Evolutionary conservation across 2,888 invertebrate species (phyloP).

Genomic region (Shargacucullia verbasci): DNA sequence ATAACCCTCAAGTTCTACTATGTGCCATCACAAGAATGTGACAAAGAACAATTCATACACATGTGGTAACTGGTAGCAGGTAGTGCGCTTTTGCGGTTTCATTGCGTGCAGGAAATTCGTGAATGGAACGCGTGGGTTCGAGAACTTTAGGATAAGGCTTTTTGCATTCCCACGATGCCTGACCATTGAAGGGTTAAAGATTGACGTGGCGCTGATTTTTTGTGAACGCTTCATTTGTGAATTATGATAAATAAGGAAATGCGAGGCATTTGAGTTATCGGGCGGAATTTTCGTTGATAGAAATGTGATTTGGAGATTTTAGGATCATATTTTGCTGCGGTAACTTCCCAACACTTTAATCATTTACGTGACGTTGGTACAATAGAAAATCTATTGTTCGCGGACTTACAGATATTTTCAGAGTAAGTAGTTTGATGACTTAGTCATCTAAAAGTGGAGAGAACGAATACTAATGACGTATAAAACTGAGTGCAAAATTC

Average conservation of each 20-base stretch:
- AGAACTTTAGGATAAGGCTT: constrained; percentile 66
- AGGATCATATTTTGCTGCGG: neutral
- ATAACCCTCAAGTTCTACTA: constrained; percentile 70
- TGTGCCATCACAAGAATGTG: constrained; percentile 58
- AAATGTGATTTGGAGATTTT: neutral
- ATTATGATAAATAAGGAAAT: constrained; percentile 51
- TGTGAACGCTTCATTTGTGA: constrained; percentile 42
- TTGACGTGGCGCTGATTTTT: constrained; percentile 62
- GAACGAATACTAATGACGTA: too few relatives aligned
- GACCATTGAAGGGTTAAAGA: constrained; percentile 69
- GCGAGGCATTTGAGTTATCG: constrained; percentile 27
- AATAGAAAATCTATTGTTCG: too few relatives aligned
- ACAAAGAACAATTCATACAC: constrained; percentile 51
- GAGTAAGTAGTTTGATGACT: too few relatives aligned
- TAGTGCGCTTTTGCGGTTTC: constrained; percentile 85
- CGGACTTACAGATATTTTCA: too few relatives aligned
- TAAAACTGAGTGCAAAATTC: too few relatives aligned
- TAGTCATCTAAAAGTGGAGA: too few relatives aligned
- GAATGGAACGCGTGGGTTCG: constrained; percentile 79
- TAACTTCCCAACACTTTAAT: too few relatives aligned
- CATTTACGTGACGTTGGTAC: too few relatives aligned
- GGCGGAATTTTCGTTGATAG: neutral
- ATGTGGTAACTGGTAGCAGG: constrained; percentile 63
- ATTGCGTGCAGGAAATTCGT: constrained; percentile 86
- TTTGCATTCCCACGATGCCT: constrained; percentile 83